phyloP scores from a whole-genome alignment of 1,140 invertebrate species.

The Lordiphosa collinella region DNA sequence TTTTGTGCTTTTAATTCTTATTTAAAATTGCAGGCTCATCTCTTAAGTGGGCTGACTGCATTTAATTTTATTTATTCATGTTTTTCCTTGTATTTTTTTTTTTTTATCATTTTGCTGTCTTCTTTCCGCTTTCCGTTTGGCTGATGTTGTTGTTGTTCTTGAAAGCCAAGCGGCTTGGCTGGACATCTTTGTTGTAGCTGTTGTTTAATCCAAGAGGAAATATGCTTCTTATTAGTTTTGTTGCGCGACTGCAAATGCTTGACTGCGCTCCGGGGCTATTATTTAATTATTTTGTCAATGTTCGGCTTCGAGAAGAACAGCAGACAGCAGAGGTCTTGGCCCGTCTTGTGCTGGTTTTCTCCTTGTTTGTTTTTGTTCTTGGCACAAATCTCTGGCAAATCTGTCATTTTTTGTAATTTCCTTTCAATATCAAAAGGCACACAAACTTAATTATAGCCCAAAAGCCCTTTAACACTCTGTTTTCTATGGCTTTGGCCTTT shows the following conservation, averaged over 20 bases:
- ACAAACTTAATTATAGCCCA: constrained; percentile 50
- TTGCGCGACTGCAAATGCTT: constrained; percentile 25
- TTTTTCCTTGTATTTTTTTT: constrained; percentile 7
- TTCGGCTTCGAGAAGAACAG: constrained; percentile 26
- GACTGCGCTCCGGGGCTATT: constrained; percentile 49
- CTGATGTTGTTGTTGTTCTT: constrained; percentile 24
- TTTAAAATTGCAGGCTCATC: constrained; percentile 75
- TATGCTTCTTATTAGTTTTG: constrained; percentile 61
- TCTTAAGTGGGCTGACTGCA: constrained; percentile 67
- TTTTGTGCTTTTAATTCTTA: constrained; percentile 70
- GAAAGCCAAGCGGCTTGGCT: constrained; percentile 57
- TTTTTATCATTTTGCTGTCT: constrained; percentile 2
- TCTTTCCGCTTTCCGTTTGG: background rate
- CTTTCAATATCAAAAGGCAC: constrained; percentile 39
- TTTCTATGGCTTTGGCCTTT: constrained; percentile 30
- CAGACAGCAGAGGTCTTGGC: constrained; percentile 10
- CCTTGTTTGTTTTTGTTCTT: constrained; percentile 19
- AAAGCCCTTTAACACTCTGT: constrained; percentile 19
- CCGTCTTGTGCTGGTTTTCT: constrained; percentile 9
- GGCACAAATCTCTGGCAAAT: constrained; percentile 41
- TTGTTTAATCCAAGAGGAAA: constrained; percentile 38
- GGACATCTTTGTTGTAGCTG: constrained; percentile 27
- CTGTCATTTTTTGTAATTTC: constrained; percentile 23
- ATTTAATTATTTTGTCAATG: constrained; percentile 75
- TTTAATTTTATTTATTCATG: constrained; percentile 75